These are phyloP conservation scores for Taxidea taxus DNA, from an alignment of 2,113 vertebrate species.

Conservation along the genomic window DNA sequence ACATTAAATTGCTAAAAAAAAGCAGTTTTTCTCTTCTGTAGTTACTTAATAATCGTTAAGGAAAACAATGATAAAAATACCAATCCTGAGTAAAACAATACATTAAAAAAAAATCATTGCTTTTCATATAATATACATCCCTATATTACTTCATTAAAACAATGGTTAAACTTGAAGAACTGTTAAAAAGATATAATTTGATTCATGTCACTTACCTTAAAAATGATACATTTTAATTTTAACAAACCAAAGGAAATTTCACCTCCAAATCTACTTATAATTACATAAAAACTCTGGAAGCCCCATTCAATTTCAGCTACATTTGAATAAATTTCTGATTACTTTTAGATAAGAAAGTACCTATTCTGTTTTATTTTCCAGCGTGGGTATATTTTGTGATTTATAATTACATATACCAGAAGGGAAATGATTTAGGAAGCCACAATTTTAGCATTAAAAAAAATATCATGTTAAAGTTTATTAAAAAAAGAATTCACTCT, in stretches of 20 bases:
- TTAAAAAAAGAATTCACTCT: background rate
- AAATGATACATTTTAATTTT: background rate
- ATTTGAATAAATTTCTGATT: background rate
- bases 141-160: background rate
- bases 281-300: background rate
- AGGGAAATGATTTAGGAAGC: background rate
- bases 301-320: constrained; percentile 15
- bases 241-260: constrained; percentile 27
- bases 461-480: background rate
- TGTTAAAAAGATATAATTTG: background rate
- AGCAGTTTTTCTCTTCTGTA: background rate
- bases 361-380: background rate
- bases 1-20: constrained; percentile 6
- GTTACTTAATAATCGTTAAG: background rate
- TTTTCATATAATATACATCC: background rate
- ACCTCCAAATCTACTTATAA: constrained; percentile 10
- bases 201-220: background rate
- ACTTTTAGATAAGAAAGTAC: background rate
- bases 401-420: background rate
- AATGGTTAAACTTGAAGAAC: constrained; percentile 26
- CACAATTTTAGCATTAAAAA: background rate
- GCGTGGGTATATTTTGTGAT: background rate
- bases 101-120: background rate
- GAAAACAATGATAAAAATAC: background rate
- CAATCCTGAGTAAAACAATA: background rate